Evolutionary conservation across 1,140 invertebrate genomes (phyloP), one percentile per base, ranked within the genome.

Genomic region (Scaptomyza pallida): DNA sequence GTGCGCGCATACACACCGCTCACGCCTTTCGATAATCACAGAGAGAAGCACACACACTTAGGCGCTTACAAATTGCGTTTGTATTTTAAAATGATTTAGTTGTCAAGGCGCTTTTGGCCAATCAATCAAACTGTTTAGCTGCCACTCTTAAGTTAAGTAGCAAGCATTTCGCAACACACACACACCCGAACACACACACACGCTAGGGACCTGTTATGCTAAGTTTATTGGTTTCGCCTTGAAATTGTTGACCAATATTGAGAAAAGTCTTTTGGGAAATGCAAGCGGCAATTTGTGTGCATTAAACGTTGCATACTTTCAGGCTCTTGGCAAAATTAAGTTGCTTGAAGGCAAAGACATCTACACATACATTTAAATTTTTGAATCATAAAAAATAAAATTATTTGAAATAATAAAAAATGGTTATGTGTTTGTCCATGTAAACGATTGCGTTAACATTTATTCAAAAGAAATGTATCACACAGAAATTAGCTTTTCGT

Each of bases 71-170:
- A 68, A 64, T 71, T 70, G 70, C 54, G n/a, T 72, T 56, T 75
- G 75, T 35, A 70, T 70, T 79, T 55, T 64, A 40, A 60, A 79
- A 80, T 75, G 78, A 81, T 76, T 80, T 76, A 81, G 72, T 81
- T 81, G 78, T 64, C 72, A 63, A 64, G 57, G 65, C 48, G 41
- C 50, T 55, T 48, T 44, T 13, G 33, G 47, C 72, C 43, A 79
- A 76, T 80, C 78, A 80, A 80, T 80, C 78, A 81, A 80, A 56
- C 37, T 56, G 51, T 62, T 80, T 51, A 67, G 37, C 35, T 40
- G 41, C n/a, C 65, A 37, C 40, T 52, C 54, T 69, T 55, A 60
- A 78, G 68, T 57, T 41, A 33, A 26, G 41, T 35, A 56, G 15
- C 35, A 55, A 47, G 26, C 52, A 63, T 12, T 33, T 23, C n/a